These are phyloP conservation scores for Dicerorhinus sumatrensis DNA, from an alignment of 2,113 vertebrate genomes.

Conservation along the genomic window DNA sequence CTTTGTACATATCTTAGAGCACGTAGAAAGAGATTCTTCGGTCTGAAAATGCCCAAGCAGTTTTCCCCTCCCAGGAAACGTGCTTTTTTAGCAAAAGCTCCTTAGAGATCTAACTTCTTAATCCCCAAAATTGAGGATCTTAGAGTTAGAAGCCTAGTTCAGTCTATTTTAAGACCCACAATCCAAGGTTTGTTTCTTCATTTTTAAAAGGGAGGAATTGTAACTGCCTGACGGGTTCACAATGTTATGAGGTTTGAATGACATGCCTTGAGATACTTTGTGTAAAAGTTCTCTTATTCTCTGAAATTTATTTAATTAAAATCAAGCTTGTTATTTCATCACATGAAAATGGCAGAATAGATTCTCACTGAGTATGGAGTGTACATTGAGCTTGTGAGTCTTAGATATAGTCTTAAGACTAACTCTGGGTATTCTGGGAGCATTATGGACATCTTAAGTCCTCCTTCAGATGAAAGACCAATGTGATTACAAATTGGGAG, in stretches of 20 bases:
- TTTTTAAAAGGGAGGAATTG: not conserved
- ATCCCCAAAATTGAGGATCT: not conserved
- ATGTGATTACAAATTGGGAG: not conserved
- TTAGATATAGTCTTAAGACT: not conserved
- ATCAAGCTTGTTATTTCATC: not conserved
- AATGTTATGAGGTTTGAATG: not conserved
- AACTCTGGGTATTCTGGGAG: not conserved
- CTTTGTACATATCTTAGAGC: not conserved
- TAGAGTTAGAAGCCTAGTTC: not conserved
- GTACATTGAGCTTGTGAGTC: not conserved
- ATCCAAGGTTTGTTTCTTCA: not conserved
- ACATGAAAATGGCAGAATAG: not conserved
- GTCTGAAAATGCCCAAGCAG: not conserved
- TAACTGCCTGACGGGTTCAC: not conserved
- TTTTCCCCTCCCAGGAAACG: not conserved
- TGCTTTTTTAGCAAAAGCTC: not conserved
- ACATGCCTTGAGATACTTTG: not conserved
- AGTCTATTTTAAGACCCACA: not conserved
- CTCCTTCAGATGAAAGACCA: not conserved
- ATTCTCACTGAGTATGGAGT: not conserved
- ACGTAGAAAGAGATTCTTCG: not conserved
- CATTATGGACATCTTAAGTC: not conserved
- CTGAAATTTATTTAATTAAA: not conserved
- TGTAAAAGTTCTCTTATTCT: not conserved
- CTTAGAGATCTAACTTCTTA: not conserved